Evolutionary conservation across 2,888 invertebrate species (phyloP).

Genomic region (Epistrophe grossulariae): DNA sequence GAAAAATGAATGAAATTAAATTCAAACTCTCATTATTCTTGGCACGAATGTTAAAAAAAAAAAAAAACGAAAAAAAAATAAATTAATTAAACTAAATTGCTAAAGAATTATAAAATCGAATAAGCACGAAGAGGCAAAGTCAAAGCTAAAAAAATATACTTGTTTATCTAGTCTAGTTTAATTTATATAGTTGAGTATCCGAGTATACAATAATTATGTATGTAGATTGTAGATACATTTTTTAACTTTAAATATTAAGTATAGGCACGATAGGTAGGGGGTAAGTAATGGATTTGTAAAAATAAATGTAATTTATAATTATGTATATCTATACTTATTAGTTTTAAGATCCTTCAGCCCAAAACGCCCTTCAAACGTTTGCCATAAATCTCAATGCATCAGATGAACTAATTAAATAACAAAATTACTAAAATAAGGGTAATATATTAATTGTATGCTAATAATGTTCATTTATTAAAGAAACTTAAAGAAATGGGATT

Average conservation of each 20-base stretch:
- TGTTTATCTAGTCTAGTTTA: slow-evolving; percentile 29
- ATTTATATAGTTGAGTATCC: slow-evolving; percentile 7
- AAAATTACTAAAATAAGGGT: too few relatives aligned
- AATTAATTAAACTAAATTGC: slow-evolving; percentile 58
- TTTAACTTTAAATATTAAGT: not conserved
- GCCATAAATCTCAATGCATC: too few relatives aligned
- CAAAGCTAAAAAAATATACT: slow-evolving; percentile 11
- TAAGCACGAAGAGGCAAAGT: not conserved
- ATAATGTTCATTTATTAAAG: too few relatives aligned
- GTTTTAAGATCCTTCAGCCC: not conserved
- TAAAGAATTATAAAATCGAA: slow-evolving; percentile 30
- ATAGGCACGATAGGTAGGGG: not conserved
- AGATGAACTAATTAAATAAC: too few relatives aligned
- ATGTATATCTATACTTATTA: not conserved
- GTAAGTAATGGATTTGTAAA: not conserved
- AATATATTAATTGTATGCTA: too few relatives aligned
- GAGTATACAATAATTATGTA: not conserved
- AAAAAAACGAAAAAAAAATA: slow-evolving; percentile 18
- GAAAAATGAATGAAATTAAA: slow-evolving; percentile 26
- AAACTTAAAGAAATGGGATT: too few relatives aligned
- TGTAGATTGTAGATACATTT: not conserved
- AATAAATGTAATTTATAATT: not conserved
- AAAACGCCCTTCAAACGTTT: too few relatives aligned
- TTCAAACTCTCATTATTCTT: slow-evolving; percentile 32
- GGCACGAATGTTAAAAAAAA: slow-evolving; percentile 48